Evolutionary conservation across 2,797 vertebrate genomes (phyloP).

Genomic region (Melopsittacus undulatus): DNA sequence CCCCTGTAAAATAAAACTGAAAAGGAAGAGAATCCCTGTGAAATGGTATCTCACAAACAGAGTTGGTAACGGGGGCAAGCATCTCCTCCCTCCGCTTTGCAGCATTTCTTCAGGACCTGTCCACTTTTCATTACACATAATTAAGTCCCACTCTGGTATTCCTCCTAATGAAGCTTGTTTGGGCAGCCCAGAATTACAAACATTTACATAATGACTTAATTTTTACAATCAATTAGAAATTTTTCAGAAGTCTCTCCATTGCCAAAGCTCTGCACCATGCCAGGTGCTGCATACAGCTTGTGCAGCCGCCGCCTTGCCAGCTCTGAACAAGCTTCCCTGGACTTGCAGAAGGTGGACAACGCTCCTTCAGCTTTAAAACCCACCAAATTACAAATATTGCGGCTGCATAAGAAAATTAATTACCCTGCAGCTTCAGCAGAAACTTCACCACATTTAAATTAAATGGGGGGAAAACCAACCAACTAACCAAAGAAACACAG

Average conservation of each 20-base stretch:
- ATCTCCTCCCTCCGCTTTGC: background rate
- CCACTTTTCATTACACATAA: background rate
- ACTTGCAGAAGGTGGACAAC: background rate
- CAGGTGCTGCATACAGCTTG: background rate
- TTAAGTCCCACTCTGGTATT: constrained; percentile 33
- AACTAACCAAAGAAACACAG: background rate
- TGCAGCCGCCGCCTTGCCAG: background rate
- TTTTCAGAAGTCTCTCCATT: background rate
- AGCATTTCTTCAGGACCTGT: background rate
- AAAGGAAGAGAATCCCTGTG: background rate
- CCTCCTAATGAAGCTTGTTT: constrained; percentile 38
- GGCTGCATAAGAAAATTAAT: background rate
- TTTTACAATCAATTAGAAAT: constrained; percentile 27
- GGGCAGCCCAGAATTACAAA: constrained; percentile 35
- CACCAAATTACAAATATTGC: background rate
- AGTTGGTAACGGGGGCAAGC: background rate
- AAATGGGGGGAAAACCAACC: background rate
- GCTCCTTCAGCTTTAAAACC: background rate
- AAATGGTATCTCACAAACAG: background rate
- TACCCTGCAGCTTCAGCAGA: background rate
- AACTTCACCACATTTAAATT: background rate
- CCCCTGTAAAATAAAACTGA: background rate
- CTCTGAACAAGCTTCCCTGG: background rate
- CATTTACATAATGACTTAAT: constrained; percentile 47
- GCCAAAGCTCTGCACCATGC: background rate